Conservation (phyloP, 2,888 invertebrate species). For the Agrenia bidenticulata region DNA sequence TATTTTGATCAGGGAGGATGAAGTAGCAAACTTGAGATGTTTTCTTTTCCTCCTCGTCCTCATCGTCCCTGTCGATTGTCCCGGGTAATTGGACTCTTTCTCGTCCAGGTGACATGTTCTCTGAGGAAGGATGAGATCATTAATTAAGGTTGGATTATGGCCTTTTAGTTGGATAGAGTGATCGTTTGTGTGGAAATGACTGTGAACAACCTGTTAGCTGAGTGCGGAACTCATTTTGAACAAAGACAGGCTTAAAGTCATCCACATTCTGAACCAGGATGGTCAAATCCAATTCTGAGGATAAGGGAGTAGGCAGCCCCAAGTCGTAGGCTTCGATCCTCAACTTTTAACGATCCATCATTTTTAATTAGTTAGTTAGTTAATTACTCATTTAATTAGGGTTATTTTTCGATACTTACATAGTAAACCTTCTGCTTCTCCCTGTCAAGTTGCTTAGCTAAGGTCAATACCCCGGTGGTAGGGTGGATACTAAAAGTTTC, state of each 20-base stretch:
- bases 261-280: conserved; percentile 86
- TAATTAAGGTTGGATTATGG: no score
- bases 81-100: conserved; percentile 72
- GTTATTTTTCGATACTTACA: no score
- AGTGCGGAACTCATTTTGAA: conserved; percentile 68
- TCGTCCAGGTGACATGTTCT: conserved; percentile 65
- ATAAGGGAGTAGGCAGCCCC: conserved; percentile 80
- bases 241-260: conserved; percentile 83
- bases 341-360: conserved; percentile 61
- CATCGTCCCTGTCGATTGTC: conserved; percentile 81
- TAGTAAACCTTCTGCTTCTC: conserved; percentile 84
- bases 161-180: no score
- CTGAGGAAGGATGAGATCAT: conserved; percentile 54
- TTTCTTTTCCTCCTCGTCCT: conserved; percentile 73
- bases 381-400: no score
- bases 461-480: conserved; percentile 72
- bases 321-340: conserved; percentile 87
- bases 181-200: no score
- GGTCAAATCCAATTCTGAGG: conserved; percentile 81
- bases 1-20: conserved; percentile 72
- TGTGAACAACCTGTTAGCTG: conserved; percentile 78
- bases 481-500: conserved; percentile 78
- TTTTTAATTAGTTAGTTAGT: no score
- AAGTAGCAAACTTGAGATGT: conserved; percentile 87
- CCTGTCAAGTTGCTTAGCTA: conserved; percentile 72